These are phyloP conservation scores for Phocoena sinus DNA, from an alignment of 2,113 vertebrate genomes.

Conservation along the genomic window DNA sequence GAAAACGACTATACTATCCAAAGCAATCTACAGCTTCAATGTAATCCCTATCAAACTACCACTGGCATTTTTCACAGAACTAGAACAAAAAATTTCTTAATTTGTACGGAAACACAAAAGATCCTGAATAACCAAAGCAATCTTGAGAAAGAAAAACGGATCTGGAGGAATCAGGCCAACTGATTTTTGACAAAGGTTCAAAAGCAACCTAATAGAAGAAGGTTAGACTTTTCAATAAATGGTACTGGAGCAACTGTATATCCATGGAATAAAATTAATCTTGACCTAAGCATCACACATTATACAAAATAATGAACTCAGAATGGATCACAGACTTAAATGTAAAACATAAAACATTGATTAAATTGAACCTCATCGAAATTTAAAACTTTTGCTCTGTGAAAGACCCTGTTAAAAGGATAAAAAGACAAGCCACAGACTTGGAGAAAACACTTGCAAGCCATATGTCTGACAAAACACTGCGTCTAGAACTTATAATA, in stretches of 20 bases:
- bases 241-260: not conserved
- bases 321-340: not conserved
- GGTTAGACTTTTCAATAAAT: not conserved
- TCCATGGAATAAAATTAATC: not conserved
- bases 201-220: not conserved
- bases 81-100: no score
- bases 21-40: no score
- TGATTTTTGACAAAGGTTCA: not conserved
- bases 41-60: no score
- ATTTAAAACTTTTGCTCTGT: not conserved
- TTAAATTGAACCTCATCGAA: not conserved
- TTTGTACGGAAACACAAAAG: no score
- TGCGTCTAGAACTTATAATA: not conserved
- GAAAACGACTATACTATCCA: no score
- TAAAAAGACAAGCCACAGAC: not conserved
- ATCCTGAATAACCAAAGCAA: no score
- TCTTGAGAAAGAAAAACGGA: no score
- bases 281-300: not conserved
- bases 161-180: not conserved
- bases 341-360: not conserved
- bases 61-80: no score
- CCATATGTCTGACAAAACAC: not conserved
- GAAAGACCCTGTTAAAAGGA: not conserved
- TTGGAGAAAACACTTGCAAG: not conserved
- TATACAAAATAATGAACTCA: not conserved